Evolutionary conservation across 2,797 vertebrate species (phyloP).

Genomic region (Bradypodion ventrale): DNA sequence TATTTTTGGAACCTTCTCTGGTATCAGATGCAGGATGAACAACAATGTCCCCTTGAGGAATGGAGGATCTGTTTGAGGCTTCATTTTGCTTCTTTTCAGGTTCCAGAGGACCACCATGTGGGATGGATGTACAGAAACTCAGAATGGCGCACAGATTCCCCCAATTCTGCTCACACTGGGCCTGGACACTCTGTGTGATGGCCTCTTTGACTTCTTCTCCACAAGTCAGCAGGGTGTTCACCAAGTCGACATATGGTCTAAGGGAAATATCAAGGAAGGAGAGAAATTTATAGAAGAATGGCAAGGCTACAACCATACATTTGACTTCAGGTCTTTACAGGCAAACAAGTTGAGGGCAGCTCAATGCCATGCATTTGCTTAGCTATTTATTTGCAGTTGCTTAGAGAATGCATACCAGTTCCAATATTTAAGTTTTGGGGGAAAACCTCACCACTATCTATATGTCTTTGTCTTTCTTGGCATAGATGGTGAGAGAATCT

Average conservation of each 20-base stretch:
- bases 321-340: neutral
- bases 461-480: neutral
- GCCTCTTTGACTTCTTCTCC: conserved; percentile 96
- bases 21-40: conserved; percentile 73
- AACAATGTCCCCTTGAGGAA: conserved; percentile 66
- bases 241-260: conserved; percentile 95
- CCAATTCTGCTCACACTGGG: conserved; percentile 97
- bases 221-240: conserved; percentile 93
- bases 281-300: conserved; percentile 11
- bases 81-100: conserved; percentile 66
- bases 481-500: neutral
- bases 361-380: neutral
- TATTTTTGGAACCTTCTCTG: conserved; percentile 76
- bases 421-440: neutral
- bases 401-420: neutral
- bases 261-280: conserved; percentile 20
- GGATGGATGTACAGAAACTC: conserved; percentile 85
- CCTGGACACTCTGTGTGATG: conserved; percentile 88
- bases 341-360: neutral
- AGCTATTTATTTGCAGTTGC: neutral
- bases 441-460: neutral
- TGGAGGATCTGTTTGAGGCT: conserved; percentile 50
- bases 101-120: conserved; percentile 63
- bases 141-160: conserved; percentile 95
- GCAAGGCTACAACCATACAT: neutral